Percentiles rank a stretch among this genome's conserved stretches.
These are phyloP conservation scores for Aspidiotus destructor DNA, from an alignment of 2,888 invertebrate genomes.

Conservation along the genomic window DNA sequence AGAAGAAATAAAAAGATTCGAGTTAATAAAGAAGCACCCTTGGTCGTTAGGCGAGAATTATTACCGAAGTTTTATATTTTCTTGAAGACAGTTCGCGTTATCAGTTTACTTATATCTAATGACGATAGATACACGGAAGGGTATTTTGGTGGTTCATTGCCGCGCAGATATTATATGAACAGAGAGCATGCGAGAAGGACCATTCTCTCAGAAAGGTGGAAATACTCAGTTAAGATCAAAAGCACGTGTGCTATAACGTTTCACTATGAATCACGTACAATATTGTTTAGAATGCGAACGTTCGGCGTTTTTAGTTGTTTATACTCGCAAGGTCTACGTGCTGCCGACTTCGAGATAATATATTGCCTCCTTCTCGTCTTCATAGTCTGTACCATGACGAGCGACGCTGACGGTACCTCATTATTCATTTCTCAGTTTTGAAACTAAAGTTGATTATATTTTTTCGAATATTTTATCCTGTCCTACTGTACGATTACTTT, in stretches of 20 bases:
- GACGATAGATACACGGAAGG: not conserved
- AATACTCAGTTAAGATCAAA: slow-evolving; percentile 19
- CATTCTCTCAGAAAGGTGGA: slow-evolving; percentile 18
- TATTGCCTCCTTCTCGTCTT: not conserved
- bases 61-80: slow-evolving; percentile 28
- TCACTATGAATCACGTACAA: slow-evolving; percentile 25
- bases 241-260: slow-evolving; percentile 10
- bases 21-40: slow-evolving; percentile 18
- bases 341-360: slow-evolving; percentile 19
- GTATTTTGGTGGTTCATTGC: slow-evolving; percentile 3
- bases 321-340: slow-evolving; percentile 15
- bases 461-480: not conserved
- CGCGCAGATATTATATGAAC: not conserved
- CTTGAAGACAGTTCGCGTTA: slow-evolving; percentile 26
- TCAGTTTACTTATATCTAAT: slow-evolving; percentile 24
- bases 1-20: slow-evolving; percentile 14
- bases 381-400: slow-evolving; percentile 16
- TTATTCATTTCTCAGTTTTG: slow-evolving; percentile 19
- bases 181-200: not conserved
- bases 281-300: slow-evolving; percentile 17
- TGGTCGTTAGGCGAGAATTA: slow-evolving; percentile 25
- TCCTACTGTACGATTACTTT: not conserved
- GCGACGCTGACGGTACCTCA: slow-evolving; percentile 17
- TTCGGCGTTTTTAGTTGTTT: not conserved
- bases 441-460: no score